Conservation (phyloP, 2,888 invertebrate species). For the Drosophila atripex region DNA sequence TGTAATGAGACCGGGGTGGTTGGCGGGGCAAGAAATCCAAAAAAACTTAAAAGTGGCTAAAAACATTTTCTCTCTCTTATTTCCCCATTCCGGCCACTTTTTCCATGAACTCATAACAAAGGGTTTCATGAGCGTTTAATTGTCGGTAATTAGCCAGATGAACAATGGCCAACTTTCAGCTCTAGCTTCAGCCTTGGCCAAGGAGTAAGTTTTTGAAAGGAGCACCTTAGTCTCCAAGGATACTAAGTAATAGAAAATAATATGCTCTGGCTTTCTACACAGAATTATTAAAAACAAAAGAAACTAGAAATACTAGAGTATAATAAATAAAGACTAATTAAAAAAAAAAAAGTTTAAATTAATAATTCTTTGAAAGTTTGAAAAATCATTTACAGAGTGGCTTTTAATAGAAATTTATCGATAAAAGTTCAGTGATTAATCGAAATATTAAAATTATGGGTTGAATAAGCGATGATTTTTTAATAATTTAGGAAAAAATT, state of each 20-base stretch:
- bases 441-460: too few relatives aligned
- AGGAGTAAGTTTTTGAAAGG: constrained; percentile 26
- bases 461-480: too few relatives aligned
- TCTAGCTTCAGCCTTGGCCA: constrained; percentile 4
- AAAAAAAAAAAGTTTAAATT: neutral
- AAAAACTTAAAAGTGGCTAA: constrained; percentile 24
- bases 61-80: neutral
- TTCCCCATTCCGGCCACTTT: constrained; percentile 4
- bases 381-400: too few relatives aligned
- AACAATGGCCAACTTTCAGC: constrained; percentile 48
- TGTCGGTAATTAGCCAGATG: constrained; percentile 69
- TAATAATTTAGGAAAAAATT: too few relatives aligned
- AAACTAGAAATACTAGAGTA: neutral
- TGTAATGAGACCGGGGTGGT: constrained; percentile 62
- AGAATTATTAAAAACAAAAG: neutral
- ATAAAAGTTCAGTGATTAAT: too few relatives aligned
- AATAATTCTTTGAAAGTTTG: neutral
- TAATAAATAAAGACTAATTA: neutral
- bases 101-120: constrained; percentile 35
- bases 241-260: constrained; percentile 15
- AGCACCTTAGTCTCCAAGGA: neutral
- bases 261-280: constrained; percentile 4
- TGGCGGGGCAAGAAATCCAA: constrained; percentile 1
- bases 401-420: too few relatives aligned
- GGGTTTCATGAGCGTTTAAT: constrained; percentile 60